Base-by-base conservation (phyloP, 2,797 vertebrate genomes). In the Chaetophractus vellerosus region DNA sequence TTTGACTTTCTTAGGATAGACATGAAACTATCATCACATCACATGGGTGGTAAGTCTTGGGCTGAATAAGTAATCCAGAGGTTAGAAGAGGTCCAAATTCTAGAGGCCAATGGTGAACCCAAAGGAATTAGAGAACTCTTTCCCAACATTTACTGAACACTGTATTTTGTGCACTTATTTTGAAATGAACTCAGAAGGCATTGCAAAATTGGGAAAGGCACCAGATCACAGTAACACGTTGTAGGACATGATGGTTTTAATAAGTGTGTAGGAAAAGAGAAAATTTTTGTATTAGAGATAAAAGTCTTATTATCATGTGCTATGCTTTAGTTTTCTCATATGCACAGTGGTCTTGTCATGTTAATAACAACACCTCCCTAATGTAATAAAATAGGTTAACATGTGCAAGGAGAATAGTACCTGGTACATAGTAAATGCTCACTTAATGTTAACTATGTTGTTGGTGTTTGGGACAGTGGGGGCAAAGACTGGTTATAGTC, bases 121-220 rank as follows among this genome's bases (percentile, higher is more conserved):
- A 48, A 88, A 91, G 66, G 28, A 31, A 82, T 16, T 76, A 15
- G 61, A 93, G 38, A 85, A 57, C 4, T 95, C 31, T 41, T 48
- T 48, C 36, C 26, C 57, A 63, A 82, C 55, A 31, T 33, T 94
- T 55, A n/a, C 19, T 36, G n/a, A 48, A 61, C 9, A 82, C 5
- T 80, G 24, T 55, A 9, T 57, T 28, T 52, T 68, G n/a, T 85
- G 52, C 45, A 41, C 48, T 93, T 57, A 48, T 19, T 68, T 76
- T 91, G 48, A 71, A 48, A 61, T 61, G 14, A 81, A 63, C 48
- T 78, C 21, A 71, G 14, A 8, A 79, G 50, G 8, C 21, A 41
- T 57, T 94, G 18, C 69, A 93, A 88, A 88, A 78, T 36, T 71
- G n/a, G n/a, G n/a, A n/a, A n/a, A n/a, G n/a, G 6, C 9, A 52